phyloP scores from a whole-genome alignment of 1,140 invertebrate genomes.

The Drosophila biarmipes region DNA sequence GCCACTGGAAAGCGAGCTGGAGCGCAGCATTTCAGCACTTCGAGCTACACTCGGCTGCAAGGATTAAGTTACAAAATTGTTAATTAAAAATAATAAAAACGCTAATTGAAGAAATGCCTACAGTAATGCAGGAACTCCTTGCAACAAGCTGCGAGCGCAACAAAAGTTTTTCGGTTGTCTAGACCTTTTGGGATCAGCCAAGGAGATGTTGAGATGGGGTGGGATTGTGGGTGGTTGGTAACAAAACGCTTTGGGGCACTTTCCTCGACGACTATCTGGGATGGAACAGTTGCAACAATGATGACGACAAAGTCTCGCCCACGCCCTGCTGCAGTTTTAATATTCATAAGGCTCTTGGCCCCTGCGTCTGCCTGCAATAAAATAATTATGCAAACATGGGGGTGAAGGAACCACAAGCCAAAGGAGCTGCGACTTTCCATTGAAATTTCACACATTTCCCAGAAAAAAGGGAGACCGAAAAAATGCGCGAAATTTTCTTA shows the following conservation, averaged over 20 bases:
- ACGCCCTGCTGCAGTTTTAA: constrained; percentile 50
- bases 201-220: neutral
- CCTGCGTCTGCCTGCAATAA: constrained; percentile 60
- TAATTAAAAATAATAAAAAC: constrained; percentile 83
- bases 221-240: no score
- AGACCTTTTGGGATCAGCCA: constrained; percentile 40
- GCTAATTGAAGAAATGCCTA: constrained; percentile 80
- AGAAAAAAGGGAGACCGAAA: constrained; percentile 20
- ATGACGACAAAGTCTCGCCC: constrained; percentile 44
- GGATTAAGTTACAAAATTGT: constrained; percentile 81
- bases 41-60: constrained; percentile 28
- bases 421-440: constrained; percentile 45
- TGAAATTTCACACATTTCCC: constrained; percentile 72
- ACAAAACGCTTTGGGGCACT: constrained; percentile 54
- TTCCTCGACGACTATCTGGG: constrained; percentile 4
- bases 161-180: constrained; percentile 65
- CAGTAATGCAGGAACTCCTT: constrained; percentile 29
- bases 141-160: constrained; percentile 11
- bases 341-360: constrained; percentile 66
- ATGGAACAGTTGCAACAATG: constrained; percentile 53
- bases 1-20: constrained; percentile 21
- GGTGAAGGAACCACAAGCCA: constrained; percentile 29
- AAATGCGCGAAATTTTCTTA: constrained; percentile 61
- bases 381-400: constrained; percentile 77
- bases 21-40: constrained; percentile 39